Conservation (phyloP, 2,888 invertebrate species). For the Parapristionchus giblindavisi region DNA sequence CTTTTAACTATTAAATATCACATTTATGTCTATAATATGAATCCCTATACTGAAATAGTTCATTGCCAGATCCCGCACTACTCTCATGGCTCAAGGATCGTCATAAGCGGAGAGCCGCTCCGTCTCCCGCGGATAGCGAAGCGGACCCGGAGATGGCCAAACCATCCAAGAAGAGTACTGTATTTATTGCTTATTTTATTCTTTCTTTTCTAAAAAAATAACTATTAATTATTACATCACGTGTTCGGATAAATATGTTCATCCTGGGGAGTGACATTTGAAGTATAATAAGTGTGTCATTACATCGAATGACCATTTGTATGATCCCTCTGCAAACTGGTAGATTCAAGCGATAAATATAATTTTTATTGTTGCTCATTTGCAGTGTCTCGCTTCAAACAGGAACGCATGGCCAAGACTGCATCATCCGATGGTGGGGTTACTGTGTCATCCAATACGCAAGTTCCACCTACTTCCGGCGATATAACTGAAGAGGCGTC, state of each 20-base stretch:
- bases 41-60: too few relatives aligned
- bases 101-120: conserved; percentile 40
- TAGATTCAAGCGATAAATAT: too few relatives aligned
- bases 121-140: conserved; percentile 27
- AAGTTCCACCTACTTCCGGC: neutral
- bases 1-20: neutral
- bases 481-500: neutral
- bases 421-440: conserved; percentile 3
- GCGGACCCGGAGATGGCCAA: conserved; percentile 27
- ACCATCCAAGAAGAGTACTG: conserved; percentile 38
- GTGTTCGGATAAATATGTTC: too few relatives aligned
- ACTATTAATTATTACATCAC: too few relatives aligned
- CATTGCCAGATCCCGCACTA: conserved; percentile 51
- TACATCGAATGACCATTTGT: too few relatives aligned
- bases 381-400: conserved; percentile 46
- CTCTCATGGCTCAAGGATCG: conserved; percentile 55
- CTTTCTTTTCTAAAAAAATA: too few relatives aligned
- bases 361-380: neutral
- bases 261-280: too few relatives aligned
- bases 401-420: conserved; percentile 12
- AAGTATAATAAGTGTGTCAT: too few relatives aligned
- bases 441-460: too few relatives aligned
- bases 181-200: too few relatives aligned
- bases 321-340: too few relatives aligned
- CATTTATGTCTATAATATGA: too few relatives aligned